Base-by-base conservation (phyloP, 2,888 invertebrate species). In the Empis stercorea region DNA sequence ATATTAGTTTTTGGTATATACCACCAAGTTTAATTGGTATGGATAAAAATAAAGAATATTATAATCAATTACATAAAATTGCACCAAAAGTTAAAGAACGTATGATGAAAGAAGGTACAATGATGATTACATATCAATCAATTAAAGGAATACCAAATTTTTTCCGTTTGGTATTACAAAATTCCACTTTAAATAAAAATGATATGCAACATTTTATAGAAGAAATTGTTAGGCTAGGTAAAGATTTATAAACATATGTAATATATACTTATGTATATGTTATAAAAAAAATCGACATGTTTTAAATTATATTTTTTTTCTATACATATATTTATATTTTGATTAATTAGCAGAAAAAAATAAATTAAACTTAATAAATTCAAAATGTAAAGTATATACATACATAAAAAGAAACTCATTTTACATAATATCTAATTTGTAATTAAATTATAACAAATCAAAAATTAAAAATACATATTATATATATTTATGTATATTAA, bases 71-170 rank as follows among this genome's bases (percentile, higher is more conserved):
- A 43, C 80, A 88, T 63, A 80, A 78, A 70, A 79, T 96, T 39
- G 94, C 94, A 1, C 94, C 96, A 0, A 82, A 82, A 67, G 84
- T 96, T 55, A 96, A 97, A 66, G 93, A 93, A 59, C 74, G 79
- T 48, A 97, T 97, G 96, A 92, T 95, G 76, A 85, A 86, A 64
- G 81, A 84, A 62, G 96, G 96, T 27, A 83, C 85, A 42, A 92
- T 94, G 83, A 88, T 97, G 85, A 84, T 96, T 53, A 94, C 94
- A 41, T 96, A 97, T 66, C 96, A 96, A 61, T 89, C 94, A 1
- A 76, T 91, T 55, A 80, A 83, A 46, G 73, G 80, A 45, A 73
- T 82, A 50, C 92, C 92, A 1, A 96, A 97, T 70, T 96, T 96
- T 74, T 96, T 96, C 76, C 78, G 96, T 50, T 80, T 95, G 55